These are phyloP conservation scores for Sinella curviseta DNA, from an alignment of 1,140 invertebrate genomes.

Conservation along the genomic window DNA sequence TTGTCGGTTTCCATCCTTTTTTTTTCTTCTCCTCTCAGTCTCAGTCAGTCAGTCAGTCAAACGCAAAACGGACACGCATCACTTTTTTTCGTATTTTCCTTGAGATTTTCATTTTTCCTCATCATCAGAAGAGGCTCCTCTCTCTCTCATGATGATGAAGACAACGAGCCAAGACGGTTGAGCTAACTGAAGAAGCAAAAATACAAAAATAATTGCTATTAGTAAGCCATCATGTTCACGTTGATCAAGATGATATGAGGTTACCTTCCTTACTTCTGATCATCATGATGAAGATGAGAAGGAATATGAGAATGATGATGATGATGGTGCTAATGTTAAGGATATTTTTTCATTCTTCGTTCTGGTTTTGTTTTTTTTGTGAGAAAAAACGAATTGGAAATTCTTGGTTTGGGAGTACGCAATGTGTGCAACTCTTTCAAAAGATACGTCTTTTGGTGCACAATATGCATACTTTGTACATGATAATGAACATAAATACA, in stretches of 20 bases:
- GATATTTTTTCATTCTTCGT: not conserved
- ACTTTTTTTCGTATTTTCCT: not conserved
- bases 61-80: not conserved
- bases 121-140: not conserved
- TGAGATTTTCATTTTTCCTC: not conserved
- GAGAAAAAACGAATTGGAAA: not conserved
- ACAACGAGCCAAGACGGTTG: not conserved
- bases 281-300: no score
- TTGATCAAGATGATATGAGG: not conserved
- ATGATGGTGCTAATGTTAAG: no score
- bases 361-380: not conserved
- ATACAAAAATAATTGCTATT: slow-evolving; percentile 23
- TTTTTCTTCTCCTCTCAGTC: not conserved
- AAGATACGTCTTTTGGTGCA: no score
- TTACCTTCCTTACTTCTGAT: not conserved
- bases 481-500: not conserved
- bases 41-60: not conserved
- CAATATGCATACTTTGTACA: no score
- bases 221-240: slow-evolving; percentile 2
- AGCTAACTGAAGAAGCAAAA: slow-evolving; percentile 14
- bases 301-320: not conserved
- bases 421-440: not conserved
- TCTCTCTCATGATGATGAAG: not conserved
- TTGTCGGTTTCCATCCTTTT: not conserved
- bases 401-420: not conserved